A percentile compares a stretch with the other conserved stretches of the same genome.
phyloP scores from a whole-genome alignment of 2,888 invertebrate genomes.

The Tachina fera region DNA sequence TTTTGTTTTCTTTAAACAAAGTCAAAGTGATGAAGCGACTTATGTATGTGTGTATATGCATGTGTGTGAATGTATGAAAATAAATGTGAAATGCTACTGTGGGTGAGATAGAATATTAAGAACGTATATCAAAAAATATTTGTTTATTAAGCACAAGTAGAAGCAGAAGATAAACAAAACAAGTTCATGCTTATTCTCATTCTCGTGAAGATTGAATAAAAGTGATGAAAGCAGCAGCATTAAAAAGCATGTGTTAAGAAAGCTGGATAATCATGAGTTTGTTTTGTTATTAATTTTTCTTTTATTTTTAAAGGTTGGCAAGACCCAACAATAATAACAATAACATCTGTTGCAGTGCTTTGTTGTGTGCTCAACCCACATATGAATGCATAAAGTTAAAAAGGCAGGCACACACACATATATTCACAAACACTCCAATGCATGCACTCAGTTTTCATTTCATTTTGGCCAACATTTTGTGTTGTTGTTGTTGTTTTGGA shows the following conservation, averaged over 20 bases:
- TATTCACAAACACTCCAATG: background rate
- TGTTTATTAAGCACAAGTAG: background rate
- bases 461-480: conserved; percentile 5
- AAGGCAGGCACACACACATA: background rate
- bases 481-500: conserved; percentile 40
- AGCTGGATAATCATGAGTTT: conserved; percentile 38
- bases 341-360: conserved; percentile 33
- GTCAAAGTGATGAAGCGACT: background rate
- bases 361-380: conserved; percentile 38
- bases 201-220: background rate
- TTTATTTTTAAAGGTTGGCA: conserved; percentile 15
- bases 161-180: background rate
- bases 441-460: conserved; percentile 1
- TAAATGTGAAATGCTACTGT: background rate
- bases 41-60: background rate
- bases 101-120: background rate
- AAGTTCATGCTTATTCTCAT: conserved; percentile 22
- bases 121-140: background rate
- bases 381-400: background rate
- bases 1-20: conserved; percentile 6
- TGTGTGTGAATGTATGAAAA: background rate
- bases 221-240: conserved; percentile 11
- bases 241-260: conserved; percentile 41
- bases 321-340: conserved; percentile 5
- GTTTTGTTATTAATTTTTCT: conserved; percentile 4